Conservation (phyloP, 2,888 invertebrate genomes). For the Bombylius major region DNA sequence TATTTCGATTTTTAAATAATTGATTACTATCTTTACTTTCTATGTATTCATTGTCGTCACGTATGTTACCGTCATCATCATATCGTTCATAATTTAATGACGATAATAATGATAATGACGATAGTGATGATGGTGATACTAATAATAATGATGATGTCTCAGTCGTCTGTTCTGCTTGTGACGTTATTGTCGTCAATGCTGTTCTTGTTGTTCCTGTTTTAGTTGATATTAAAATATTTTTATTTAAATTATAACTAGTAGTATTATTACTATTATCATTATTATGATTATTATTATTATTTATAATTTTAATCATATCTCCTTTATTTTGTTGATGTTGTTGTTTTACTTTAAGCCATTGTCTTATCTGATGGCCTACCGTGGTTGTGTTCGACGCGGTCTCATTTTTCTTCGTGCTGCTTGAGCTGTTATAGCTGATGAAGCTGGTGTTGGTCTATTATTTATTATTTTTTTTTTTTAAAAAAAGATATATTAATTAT, state of each 20-base stretch:
- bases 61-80: neutral
- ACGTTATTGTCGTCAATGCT: neutral
- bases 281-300: neutral
- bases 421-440: constrained; percentile 13
- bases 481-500: neutral
- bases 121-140: neutral
- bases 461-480: neutral
- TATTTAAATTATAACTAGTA: neutral
- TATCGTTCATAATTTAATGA: neutral
- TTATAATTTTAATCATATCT: neutral
- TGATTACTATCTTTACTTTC: no score
- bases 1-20: no score
- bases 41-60: neutral
- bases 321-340: constrained; percentile 1
- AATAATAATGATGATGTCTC: neutral
- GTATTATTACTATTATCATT: neutral
- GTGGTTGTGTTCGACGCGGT: constrained; percentile 29
- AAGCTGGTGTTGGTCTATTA: constrained; percentile 27
- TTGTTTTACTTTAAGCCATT: constrained; percentile 16
- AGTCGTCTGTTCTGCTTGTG: constrained; percentile 2
- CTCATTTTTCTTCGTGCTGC: constrained; percentile 31
- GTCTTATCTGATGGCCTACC: constrained; percentile 27
- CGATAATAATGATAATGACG: neutral
- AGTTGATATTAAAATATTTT: neutral
- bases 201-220: neutral